Conservation (phyloP, 2,113 vertebrate genomes). For the Passer montanus region DNA sequence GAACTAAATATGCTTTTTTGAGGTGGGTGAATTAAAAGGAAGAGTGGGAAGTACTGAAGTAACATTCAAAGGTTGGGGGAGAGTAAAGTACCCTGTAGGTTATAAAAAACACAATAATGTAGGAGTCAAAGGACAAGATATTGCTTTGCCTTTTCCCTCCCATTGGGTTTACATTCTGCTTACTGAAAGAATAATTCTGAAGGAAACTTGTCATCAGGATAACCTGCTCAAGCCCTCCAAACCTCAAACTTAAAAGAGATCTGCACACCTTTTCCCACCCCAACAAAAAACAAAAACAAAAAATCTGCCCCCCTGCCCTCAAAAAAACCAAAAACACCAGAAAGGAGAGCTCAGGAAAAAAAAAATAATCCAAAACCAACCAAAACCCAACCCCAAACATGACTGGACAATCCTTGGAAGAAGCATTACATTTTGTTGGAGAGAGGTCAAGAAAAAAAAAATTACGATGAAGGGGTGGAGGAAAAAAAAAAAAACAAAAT, state of each 20-base stretch:
- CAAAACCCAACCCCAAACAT: conserved; percentile 55
- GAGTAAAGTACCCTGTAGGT: conserved; percentile 69
- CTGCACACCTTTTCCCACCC: conserved; percentile 51
- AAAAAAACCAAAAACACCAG: background rate
- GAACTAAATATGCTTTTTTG: conserved; percentile 47
- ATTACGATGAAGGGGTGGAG: conserved; percentile 13
- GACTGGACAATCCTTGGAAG: conserved; percentile 73
- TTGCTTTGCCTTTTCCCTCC: conserved; percentile 58
- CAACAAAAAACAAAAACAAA: background rate
- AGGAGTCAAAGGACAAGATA: conserved; percentile 72
- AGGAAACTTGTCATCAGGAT: conserved; percentile 57
- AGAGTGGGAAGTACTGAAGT: conserved; percentile 42
- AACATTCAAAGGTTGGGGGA: conserved; percentile 58
- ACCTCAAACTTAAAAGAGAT: conserved; percentile 62
- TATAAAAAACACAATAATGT: conserved; percentile 53
- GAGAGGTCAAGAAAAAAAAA: conserved; percentile 57
- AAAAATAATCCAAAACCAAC: background rate
- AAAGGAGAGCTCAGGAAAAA: conserved; percentile 17
- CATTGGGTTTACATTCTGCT: conserved; percentile 73
- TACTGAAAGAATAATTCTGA: conserved; percentile 60
- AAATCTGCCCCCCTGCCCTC: background rate
- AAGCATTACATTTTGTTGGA: conserved; percentile 70
- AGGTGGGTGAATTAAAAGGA: background rate
- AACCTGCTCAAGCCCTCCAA: conserved; percentile 64
- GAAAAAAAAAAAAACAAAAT: background rate